Conservation (phyloP, 2,888 invertebrate genomes). For the Danaus chrysippus region DNA sequence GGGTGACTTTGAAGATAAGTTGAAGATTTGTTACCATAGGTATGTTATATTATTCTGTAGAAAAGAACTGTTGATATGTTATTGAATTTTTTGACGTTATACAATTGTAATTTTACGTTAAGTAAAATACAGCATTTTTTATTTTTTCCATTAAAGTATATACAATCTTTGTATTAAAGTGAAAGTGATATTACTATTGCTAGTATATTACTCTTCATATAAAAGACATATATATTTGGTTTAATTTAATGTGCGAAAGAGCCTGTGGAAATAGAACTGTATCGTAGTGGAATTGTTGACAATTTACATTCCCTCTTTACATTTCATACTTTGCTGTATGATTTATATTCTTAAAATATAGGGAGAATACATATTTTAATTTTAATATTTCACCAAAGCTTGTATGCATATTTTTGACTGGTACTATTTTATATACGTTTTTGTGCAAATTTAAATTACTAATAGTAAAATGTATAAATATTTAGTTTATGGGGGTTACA, state of each 20-base stretch:
- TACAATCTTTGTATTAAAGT: background rate
- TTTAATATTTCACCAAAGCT: constrained; percentile 5
- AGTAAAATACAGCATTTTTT: no score
- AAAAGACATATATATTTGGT: constrained; percentile 30
- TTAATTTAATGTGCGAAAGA: constrained; percentile 30
- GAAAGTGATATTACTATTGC: background rate
- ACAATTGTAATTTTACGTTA: no score
- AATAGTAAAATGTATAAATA: no score
- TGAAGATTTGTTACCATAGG: constrained; percentile 8
- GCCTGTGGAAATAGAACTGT: constrained; percentile 30
- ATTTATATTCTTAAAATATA: constrained; percentile 23
- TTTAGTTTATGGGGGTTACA: no score
- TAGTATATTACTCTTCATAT: constrained; percentile 17
- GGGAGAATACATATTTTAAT: constrained; percentile 17
- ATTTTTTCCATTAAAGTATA: no score
- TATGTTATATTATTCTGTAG: background rate
- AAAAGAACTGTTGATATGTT: background rate
- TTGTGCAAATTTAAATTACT: no score
- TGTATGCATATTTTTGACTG: background rate
- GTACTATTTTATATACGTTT: background rate
- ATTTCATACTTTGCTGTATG: constrained; percentile 26
- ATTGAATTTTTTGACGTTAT: no score
- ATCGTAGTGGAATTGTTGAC: constrained; percentile 25
- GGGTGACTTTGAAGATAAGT: constrained; percentile 20
- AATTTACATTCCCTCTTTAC: constrained; percentile 23